Evolutionary conservation across 2,113 vertebrate species (phyloP).

Genomic region (Phodopus roborovskii): DNA sequence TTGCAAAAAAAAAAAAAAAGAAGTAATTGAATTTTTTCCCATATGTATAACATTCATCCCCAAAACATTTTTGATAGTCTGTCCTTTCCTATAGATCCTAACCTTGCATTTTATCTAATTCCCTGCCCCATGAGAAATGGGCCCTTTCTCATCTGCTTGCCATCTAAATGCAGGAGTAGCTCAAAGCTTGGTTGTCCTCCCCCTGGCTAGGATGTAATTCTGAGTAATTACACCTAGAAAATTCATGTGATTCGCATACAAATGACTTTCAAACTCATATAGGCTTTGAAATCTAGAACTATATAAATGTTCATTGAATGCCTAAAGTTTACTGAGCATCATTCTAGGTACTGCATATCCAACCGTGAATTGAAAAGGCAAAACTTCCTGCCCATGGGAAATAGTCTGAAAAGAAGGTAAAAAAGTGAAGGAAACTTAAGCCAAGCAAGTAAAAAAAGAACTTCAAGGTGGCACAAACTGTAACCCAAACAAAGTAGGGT

Average conservation of each 20-base stretch:
- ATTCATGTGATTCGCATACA: background rate
- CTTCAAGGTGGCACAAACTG: background rate
- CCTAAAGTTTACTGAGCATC: background rate
- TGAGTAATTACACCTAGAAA: background rate
- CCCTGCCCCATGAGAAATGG: background rate
- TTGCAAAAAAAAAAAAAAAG: background rate
- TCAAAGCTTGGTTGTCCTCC: background rate
- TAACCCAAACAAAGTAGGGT: background rate
- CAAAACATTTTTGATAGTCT: background rate
- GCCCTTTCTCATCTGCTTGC: background rate
- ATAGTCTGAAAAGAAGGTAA: background rate
- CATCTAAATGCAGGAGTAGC: background rate
- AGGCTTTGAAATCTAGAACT: background rate
- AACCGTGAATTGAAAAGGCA: conserved; percentile 9
- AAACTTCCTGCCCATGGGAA: background rate
- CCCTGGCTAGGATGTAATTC: background rate
- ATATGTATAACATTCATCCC: background rate
- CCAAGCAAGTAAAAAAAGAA: background rate
- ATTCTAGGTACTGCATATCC: background rate
- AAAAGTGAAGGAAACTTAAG: background rate
- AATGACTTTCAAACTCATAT: background rate
- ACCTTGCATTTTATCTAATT: background rate
- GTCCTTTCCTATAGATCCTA: background rate
- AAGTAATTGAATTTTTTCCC: background rate
- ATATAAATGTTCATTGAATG: background rate